Conservation (phyloP, 2,888 invertebrate genomes). For the Margaritifera margaritifera region DNA sequence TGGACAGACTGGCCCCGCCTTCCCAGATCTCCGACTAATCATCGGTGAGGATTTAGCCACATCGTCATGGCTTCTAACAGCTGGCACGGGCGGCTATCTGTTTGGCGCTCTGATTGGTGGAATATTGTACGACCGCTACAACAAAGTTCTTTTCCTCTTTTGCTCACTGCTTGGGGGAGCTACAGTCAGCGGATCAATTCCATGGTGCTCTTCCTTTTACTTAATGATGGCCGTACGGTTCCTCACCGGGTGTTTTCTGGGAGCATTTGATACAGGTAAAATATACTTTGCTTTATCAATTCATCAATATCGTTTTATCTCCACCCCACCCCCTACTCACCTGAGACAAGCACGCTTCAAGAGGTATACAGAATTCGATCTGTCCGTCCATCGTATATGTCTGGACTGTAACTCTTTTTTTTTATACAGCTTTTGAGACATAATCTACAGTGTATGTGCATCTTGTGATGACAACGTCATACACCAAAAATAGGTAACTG, state of each 20-base stretch:
- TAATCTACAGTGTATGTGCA: too few species aligned
- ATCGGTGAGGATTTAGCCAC: constrained; percentile 59
- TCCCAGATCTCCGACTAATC: constrained; percentile 68
- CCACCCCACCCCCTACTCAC: too few species aligned
- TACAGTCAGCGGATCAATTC: constrained; percentile 60
- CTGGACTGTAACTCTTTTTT: too few species aligned
- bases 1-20: constrained; percentile 72
- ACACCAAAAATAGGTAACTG: too few species aligned
- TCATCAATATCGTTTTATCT: neutral
- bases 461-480: too few species aligned
- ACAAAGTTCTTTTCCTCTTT: constrained; percentile 63
- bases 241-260: constrained; percentile 64
- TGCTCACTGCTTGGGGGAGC: constrained; percentile 60
- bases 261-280: constrained; percentile 52
- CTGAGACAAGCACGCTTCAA: too few species aligned
- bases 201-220: constrained; percentile 60
- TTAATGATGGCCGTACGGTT: constrained; percentile 52
- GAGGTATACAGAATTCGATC: too few species aligned
- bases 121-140: constrained; percentile 50
- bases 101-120: constrained; percentile 69
- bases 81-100: constrained; percentile 70
- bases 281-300: neutral
- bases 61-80: constrained; percentile 69
- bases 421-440: too few species aligned
- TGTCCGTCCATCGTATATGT: too few species aligned